These are phyloP conservation scores for Myrmecobius fasciatus DNA, from an alignment of 2,113 vertebrate species.

Conservation along the genomic window DNA sequence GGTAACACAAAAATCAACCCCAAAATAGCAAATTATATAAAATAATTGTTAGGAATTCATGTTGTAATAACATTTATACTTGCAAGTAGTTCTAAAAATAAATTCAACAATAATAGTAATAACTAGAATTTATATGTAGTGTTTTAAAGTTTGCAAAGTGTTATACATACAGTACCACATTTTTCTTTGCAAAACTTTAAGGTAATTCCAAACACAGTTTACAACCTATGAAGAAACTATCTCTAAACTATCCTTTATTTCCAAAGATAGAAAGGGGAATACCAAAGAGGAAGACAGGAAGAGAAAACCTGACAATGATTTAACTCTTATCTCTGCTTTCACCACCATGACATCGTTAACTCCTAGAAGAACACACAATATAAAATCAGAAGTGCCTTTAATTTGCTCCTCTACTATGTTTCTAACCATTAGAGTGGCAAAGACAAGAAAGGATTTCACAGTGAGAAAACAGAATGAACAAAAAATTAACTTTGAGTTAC, in stretches of 20 bases:
- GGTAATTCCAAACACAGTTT: not conserved
- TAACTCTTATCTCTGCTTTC: not conserved
- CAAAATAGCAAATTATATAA: not conserved
- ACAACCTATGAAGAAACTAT: not conserved
- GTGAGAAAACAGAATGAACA: not conserved
- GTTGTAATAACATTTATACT: not conserved
- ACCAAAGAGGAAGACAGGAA: not conserved
- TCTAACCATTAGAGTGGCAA: not conserved
- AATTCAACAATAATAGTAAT: not conserved
- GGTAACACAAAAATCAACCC: not conserved
- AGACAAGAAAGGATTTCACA: not conserved
- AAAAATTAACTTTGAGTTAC: not conserved
- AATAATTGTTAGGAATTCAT: not conserved
- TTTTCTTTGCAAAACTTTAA: not conserved
- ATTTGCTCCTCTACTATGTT: not conserved
- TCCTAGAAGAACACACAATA: not conserved
- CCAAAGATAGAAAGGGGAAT: not conserved
- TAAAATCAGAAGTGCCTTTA: not conserved
- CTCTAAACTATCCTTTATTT: not conserved
- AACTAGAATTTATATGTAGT: not conserved
- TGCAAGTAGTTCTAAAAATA: not conserved
- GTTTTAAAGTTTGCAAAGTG: not conserved
- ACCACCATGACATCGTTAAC: not conserved
- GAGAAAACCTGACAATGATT: not conserved
- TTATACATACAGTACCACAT: not conserved